Conservation (phyloP, 2,888 invertebrate genomes). For the Cerastoderma edule region DNA sequence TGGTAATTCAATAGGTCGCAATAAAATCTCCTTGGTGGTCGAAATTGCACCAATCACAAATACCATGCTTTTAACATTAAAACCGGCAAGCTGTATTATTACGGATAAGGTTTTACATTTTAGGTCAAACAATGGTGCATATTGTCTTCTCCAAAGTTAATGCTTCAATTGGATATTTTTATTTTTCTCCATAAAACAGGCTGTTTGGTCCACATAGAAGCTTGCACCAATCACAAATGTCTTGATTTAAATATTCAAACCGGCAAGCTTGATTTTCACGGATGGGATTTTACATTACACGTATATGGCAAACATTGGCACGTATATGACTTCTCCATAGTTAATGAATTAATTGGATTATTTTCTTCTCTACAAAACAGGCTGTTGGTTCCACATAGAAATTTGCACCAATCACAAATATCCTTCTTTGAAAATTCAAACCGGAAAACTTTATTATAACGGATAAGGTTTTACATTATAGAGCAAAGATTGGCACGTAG, state of each 20-base stretch:
- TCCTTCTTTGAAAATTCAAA: not conserved
- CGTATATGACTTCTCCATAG: not conserved
- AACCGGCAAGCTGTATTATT: not conserved
- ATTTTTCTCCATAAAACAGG: too few relatives aligned
- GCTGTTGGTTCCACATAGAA: slow-evolving; percentile 28
- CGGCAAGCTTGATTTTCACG: not conserved
- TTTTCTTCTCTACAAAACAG: too few relatives aligned
- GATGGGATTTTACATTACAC: not conserved
- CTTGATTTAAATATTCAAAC: not conserved
- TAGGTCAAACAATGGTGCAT: not conserved
- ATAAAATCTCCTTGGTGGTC: not conserved
- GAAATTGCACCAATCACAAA: not conserved
- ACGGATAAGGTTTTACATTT: not conserved
- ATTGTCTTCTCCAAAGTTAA: not conserved
- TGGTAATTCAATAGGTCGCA: not conserved
- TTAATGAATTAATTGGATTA: not conserved
- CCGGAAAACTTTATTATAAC: not conserved
- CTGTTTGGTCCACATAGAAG: not conserved
- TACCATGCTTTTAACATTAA: not conserved
- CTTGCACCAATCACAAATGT: not conserved
- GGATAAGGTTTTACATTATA: not conserved
- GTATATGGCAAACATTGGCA: not conserved
- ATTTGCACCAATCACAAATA: slow-evolving; percentile 24
- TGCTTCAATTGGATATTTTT: too few relatives aligned
- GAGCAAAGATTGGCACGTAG: not conserved